These are phyloP conservation scores for Phaonia tiefii DNA, from an alignment of 2,888 invertebrate species.

Conservation along the genomic window DNA sequence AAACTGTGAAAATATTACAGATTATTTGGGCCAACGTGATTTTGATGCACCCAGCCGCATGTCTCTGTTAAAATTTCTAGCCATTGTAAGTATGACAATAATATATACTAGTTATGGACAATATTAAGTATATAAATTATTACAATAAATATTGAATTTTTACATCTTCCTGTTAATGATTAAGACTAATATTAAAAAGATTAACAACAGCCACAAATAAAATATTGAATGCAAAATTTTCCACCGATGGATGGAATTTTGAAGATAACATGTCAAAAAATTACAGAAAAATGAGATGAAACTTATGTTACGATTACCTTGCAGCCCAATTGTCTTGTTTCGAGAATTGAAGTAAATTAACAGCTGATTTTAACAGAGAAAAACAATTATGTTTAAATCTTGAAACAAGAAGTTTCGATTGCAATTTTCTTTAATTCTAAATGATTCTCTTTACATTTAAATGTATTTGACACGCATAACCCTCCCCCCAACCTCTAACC, in stretches of 20 bases:
- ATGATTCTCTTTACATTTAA: too few relatives aligned
- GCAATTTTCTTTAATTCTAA: too few relatives aligned
- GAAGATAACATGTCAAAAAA: too few relatives aligned
- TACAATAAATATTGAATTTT: conserved; percentile 32
- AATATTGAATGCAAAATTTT: conserved; percentile 62
- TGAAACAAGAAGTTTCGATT: too few relatives aligned
- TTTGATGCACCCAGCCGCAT: conserved; percentile 76
- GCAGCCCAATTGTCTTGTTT: too few relatives aligned
- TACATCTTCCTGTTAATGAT: conserved; percentile 31
- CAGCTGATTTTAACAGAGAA: too few relatives aligned
- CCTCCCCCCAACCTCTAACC: too few relatives aligned
- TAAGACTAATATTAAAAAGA: conserved; percentile 47
- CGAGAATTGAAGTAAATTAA: too few relatives aligned
- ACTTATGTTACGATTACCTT: too few relatives aligned
- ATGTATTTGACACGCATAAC: too few relatives aligned
- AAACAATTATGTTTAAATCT: too few relatives aligned
- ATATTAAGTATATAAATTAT: conserved; percentile 4
- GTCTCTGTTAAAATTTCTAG: conserved; percentile 86
- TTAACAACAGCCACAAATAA: conserved; percentile 27
- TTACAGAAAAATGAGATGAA: too few relatives aligned
- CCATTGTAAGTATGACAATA: conserved; percentile 85
- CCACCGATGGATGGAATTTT: conserved; percentile 67
- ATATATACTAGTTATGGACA: conserved; percentile 17
- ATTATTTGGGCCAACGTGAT: conserved; percentile 76
- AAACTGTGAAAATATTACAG: conserved; percentile 76